Percentiles rank a stretch among this genome's conserved stretches.
Conservation (phyloP, 2,888 invertebrate genomes). For the Tolmerus cingulatus region DNA sequence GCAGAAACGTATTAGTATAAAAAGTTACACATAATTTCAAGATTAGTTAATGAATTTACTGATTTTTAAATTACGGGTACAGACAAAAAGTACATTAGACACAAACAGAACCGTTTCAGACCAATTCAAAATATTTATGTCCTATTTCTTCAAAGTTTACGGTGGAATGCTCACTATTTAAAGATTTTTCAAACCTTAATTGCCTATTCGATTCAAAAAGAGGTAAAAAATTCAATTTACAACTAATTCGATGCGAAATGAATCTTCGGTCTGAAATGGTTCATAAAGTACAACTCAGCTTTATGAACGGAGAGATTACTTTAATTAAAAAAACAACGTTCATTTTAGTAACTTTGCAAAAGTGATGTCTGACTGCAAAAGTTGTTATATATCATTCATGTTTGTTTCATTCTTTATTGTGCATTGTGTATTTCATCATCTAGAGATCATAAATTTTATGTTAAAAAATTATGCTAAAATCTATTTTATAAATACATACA, state of each 20-base stretch:
- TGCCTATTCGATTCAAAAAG: background rate
- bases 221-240: background rate
- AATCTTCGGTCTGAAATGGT: background rate
- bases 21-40: background rate
- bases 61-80: background rate
- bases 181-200: background rate
- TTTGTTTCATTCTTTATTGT: constrained; percentile 1
- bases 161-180: background rate
- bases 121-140: background rate
- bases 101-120: background rate
- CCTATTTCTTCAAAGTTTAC: background rate
- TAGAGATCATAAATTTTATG: constrained; percentile 17
- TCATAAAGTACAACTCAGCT: background rate
- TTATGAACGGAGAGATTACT: background rate
- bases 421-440: constrained; percentile 19
- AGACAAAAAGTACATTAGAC: background rate
- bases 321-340: background rate
- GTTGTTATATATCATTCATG: background rate
- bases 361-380: background rate
- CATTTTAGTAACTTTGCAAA: background rate
- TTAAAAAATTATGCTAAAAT: constrained; percentile 32
- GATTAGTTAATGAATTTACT: background rate
- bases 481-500: constrained; percentile 22
- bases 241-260: background rate
- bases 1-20: background rate